Evolutionary conservation across 37 sponge, comb jelly and placozoan species (phyloP), one percentile per base, ranked within the genome.

Genomic region (Beroe forskalii): DNA sequence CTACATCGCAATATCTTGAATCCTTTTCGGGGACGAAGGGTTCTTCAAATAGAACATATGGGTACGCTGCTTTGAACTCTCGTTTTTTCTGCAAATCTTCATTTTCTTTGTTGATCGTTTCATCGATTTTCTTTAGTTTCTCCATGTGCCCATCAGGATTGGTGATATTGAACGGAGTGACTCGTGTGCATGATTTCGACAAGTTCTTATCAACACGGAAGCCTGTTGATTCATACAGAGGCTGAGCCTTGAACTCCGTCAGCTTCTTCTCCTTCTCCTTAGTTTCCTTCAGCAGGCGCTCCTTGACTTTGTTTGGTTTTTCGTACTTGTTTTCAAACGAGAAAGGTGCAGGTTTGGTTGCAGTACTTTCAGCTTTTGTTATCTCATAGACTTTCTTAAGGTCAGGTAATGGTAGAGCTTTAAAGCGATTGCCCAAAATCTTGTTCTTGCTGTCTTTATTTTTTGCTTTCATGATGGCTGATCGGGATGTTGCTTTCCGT

Each of bases 241-340:
- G 86, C 86, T 43, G 37, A 23, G 86, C 86, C 27, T 80, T 80
- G 86, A 80, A 80, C 86, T 80, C 86, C 35, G 28, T 80, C 48
- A 44, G 1, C 27, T 80, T 80, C 86, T 80, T 80, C 55, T 80
- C 86, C 55, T 80, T 12, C 86, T 80, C 86, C 0, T 19, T 38
- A 4, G 44, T 2, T 23, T 80, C 86, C 48, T 80, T 43, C 8
- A 80, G 43, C 1, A 80, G 55, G 1, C 30, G 28, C 48, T 80
- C 55, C 42, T 25, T 80, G 12, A 80, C 86, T 37, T 80, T 48
- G 23, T 6, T 38, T 25, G 86, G 86, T 12, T 80, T 80, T 12
- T 32, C 14, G 86, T 80, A 41, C 28, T 44, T 80, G 55, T 35
- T 42, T 27, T 80, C 86, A 23, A 80, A 80, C 3, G 86, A 80